Percentiles rank a stretch among this genome's conserved stretches.
phyloP scores from a whole-genome alignment of 92 coral and sea anemone species.

The Diadumene lineata region DNA sequence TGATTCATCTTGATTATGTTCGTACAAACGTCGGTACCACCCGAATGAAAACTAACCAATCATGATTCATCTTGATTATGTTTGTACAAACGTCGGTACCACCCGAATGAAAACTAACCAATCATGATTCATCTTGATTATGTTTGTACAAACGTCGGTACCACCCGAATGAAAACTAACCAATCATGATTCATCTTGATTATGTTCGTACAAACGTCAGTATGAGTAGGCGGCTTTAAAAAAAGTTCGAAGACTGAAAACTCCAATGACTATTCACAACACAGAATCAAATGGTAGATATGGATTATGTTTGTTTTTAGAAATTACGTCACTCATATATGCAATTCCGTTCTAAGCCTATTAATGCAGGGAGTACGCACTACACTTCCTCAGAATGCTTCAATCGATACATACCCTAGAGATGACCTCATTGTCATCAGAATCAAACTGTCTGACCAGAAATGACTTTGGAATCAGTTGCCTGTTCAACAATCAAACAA shows the following conservation, averaged over 20 bases:
- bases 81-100: too few relatives aligned
- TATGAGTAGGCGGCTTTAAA: too few relatives aligned
- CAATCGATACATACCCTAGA: constrained; percentile 9
- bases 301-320: neutral
- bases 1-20: too few relatives aligned
- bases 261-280: neutral
- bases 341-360: neutral
- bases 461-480: constrained; percentile 46
- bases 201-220: too few relatives aligned
- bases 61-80: too few relatives aligned
- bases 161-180: too few relatives aligned
- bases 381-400: neutral
- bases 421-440: constrained; percentile 47
- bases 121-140: too few relatives aligned
- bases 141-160: too few relatives aligned
- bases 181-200: too few relatives aligned
- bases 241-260: neutral
- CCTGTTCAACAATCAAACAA: constrained; percentile 12
- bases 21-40: too few relatives aligned
- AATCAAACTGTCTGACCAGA: constrained; percentile 42
- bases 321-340: neutral
- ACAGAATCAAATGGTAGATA: neutral
- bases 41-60: too few relatives aligned
- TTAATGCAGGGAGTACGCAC: neutral
- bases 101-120: too few relatives aligned